These are phyloP conservation scores for Drosophila mimica DNA, from an alignment of 2,888 invertebrate species.

Conservation along the genomic window DNA sequence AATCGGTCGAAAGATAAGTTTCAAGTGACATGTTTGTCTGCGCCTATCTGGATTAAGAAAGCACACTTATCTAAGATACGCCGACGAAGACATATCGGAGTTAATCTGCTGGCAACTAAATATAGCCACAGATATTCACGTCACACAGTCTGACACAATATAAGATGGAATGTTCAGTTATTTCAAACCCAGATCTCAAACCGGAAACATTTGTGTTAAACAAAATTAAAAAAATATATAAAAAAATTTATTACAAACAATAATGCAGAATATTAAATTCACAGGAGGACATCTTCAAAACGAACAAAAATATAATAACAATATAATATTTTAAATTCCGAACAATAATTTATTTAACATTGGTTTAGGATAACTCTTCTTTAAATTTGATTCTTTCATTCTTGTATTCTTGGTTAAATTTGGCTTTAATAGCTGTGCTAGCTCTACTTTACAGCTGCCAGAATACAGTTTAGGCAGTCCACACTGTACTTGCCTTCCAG, in stretches of 20 bases:
- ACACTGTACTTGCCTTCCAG: conserved; percentile 33
- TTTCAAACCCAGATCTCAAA: not conserved
- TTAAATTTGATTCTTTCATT: not conserved
- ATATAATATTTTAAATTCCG: not conserved
- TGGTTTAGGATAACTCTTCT: not conserved
- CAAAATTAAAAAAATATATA: not conserved
- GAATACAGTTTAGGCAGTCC: not conserved
- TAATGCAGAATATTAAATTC: not conserved
- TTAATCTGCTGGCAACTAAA: not conserved
- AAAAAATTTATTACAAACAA: no score
- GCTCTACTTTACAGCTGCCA: not conserved
- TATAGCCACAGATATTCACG: not conserved
- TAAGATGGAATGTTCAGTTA: not conserved
- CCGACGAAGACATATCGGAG: not conserved
- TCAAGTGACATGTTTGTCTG: not conserved
- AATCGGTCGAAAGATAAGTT: not conserved
- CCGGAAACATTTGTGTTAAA: not conserved
- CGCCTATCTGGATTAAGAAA: not conserved
- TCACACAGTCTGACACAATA: not conserved
- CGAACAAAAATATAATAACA: not conserved
- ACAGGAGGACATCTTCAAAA: no score
- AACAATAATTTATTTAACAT: not conserved
- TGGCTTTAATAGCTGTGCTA: no score
- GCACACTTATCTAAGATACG: not conserved
- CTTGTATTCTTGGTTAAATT: not conserved